Evolutionary conservation across 2,113 vertebrate species (phyloP).

Genomic region (Romanogobio albipinnatus): DNA sequence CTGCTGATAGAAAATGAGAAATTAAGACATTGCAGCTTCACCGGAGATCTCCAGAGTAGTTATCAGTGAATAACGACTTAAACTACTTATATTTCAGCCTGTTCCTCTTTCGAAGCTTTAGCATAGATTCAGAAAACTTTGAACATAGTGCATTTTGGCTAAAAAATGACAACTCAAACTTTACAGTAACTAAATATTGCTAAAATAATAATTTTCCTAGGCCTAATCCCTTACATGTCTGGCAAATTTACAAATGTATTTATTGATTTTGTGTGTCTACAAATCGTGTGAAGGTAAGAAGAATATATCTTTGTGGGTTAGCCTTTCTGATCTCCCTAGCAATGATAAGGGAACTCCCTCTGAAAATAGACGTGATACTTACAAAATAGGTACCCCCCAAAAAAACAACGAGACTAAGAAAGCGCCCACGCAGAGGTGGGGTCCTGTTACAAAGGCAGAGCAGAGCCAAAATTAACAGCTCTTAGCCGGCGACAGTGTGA

Average conservation of each 20-base stretch:
- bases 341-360: slow-evolving; percentile 67
- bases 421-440: not conserved
- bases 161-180: too few species aligned
- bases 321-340: not conserved
- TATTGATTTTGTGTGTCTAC: not conserved
- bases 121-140: not conserved
- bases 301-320: not conserved
- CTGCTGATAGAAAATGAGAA: not conserved
- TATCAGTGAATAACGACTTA: not conserved
- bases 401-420: slow-evolving; percentile 1
- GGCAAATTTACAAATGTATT: not conserved
- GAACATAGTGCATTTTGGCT: not conserved
- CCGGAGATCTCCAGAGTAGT: not conserved
- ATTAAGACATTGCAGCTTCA: not conserved
- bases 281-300: not conserved
- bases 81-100: not conserved
- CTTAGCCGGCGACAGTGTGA: slow-evolving; percentile 72
- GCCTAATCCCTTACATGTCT: not conserved
- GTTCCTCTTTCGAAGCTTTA: not conserved
- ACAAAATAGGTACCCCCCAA: too few species aligned
- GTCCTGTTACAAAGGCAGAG: slow-evolving; percentile 63
- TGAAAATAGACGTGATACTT: slow-evolving; percentile 63
- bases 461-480: slow-evolving; percentile 80
- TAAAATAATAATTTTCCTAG: not conserved
- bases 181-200: not conserved